phyloP scores from a whole-genome alignment of 1,140 invertebrate genomes.

The Pseudoatta argentina region DNA sequence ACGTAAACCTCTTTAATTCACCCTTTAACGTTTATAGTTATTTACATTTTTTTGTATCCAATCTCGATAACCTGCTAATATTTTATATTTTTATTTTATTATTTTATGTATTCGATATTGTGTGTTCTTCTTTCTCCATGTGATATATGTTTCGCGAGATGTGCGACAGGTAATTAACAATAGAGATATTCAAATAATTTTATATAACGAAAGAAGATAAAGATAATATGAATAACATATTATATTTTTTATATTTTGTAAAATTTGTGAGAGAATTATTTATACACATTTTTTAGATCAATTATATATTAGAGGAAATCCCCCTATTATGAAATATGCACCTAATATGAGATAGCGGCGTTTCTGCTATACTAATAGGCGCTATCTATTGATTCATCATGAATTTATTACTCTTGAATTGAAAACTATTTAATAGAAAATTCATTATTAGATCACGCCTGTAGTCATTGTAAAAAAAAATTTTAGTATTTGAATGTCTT shows the following conservation, averaged over 20 bases:
- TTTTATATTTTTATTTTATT: not conserved
- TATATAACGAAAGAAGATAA: not conserved
- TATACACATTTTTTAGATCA: not conserved
- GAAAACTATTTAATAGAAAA: too few species aligned
- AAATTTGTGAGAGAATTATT: not conserved
- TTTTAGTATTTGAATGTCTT: too few species aligned
- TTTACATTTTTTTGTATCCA: not conserved
- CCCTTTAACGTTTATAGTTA: not conserved
- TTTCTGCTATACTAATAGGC: too few species aligned
- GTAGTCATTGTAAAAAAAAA: too few species aligned
- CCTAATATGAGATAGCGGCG: too few species aligned
- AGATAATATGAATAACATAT: not conserved
- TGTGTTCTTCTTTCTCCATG: not conserved
- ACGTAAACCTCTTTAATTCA: not conserved
- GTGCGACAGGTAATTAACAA: conserved; percentile 3
- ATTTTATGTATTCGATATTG: not conserved
- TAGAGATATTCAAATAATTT: not conserved
- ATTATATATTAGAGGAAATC: not conserved
- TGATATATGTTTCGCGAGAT: not conserved
- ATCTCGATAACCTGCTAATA: not conserved
- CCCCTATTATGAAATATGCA: too few species aligned
- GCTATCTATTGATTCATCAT: too few species aligned
- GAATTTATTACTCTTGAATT: too few species aligned
- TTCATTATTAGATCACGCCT: too few species aligned
- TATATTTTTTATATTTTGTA: not conserved